Evolutionary conservation across 1,140 invertebrate species (phyloP), one percentile per base, ranked within the genome.

Genomic region (Cyclargus thomasi): DNA sequence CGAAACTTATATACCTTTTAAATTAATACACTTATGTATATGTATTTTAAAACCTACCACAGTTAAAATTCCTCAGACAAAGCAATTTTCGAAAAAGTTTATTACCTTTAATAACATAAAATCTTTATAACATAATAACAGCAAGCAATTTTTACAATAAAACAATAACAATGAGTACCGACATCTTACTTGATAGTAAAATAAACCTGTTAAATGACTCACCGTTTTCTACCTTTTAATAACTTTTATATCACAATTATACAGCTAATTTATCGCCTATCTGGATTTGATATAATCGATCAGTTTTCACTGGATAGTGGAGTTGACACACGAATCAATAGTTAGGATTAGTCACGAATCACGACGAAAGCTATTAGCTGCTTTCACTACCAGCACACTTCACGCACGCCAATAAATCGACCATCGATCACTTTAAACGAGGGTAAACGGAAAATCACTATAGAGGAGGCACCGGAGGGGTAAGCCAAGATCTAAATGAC

Each of bases 341-440:
- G 65, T 76, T 67, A 23, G 16, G 20, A 76, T 76, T 76, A 59
- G 72, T 68, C 57, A 71, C 67, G 66, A 59, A 70, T 68, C 57
- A 71, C 67, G 66, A 53, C 53, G 18, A 20, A 29, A n/a, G 66
- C 62, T 67, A 64, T 66, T 53, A 35, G 29, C 67, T 62, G 70
- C 72, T 76, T 76, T 74, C 72, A 72, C 74, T 70, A 63, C 22
- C 23, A 57, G 35, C 14, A 47, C 39, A 47, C 39, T 47, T 47
- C 39, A 47, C 39, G 39, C 39, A 47, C 14, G 39, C 39, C 39
- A 47, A 47, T 47, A 47, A 47, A 11, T 47, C 14, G 29, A 29
- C 39, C 14, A 47, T 47, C 39, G 39, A 16, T 47, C 39, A 47
- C 39, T 16, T 14, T 47, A 47, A 47, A 47, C 39, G 11, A 11